Evolutionary conservation across 2,888 invertebrate species (phyloP), one percentile per base, ranked within the genome.

Genomic region (Melanotus villosus): DNA sequence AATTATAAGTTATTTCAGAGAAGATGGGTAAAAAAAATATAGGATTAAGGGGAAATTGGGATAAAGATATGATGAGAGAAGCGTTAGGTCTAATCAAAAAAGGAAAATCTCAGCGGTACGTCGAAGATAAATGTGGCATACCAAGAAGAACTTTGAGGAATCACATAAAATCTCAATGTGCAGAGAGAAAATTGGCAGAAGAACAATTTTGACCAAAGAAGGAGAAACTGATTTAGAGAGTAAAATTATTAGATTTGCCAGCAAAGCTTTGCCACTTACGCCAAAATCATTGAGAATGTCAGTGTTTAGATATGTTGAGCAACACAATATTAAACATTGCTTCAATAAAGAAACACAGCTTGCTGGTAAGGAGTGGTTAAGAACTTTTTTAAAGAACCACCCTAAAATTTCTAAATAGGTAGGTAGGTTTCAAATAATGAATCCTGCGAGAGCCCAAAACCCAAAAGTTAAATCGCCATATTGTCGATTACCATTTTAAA

Each of bases 341-440:
- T 59, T 59, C 16, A 59, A 59, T 16, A 32, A 23, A 45, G 14
- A 14, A 45, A 43, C 16, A 7, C 43, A 59, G 12, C 2, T 59
- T 23, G 45, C 45, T 30, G 59, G 30, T 5, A 43, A 18, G 14
- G 59, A 59, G 6, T 59, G 45, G 45, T 43, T 16, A 5, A 23
- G 36, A 45, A 4, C 18, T 18, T 43, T 43, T 59, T 6, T 75
- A 26, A 65, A 68, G 23, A 18, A 71, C 10, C 57, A 76, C 32
- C 68, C 68, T 14, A 58, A 67, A 30, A 69, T 78, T 26, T 54
- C 73, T 9, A 72, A 65, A 59, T 60, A 76, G 52, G n/a, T n/a
- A n/a, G n/a, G n/a, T n/a, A 78, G 73, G 65, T 70, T 76, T n/a
- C 78, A 80, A 54, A 60, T 54, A 16, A 65, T 79, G 71, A 80